These are phyloP conservation scores for human (Homo sapiens) DNA, from an alignment of 2,113 vertebrate genomes.

Conservation along the genomic window DNA sequence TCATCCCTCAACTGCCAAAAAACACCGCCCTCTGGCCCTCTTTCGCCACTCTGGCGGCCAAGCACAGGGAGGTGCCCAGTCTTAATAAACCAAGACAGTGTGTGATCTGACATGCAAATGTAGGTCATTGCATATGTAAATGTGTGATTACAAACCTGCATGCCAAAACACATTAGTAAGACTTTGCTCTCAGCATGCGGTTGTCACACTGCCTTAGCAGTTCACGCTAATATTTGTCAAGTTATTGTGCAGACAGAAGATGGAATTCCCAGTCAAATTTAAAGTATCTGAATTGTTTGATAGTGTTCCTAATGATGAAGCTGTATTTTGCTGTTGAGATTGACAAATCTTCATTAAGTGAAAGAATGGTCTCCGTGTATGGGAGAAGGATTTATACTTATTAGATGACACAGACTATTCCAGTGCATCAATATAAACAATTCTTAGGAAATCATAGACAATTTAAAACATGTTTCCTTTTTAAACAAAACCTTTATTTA, in stretches of 20 bases:
- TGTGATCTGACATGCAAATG: constrained; percentile 99
- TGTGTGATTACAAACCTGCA: constrained; percentile 99
- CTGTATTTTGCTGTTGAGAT: constrained; percentile 44
- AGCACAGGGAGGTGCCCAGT: constrained; percentile 94
- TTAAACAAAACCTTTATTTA: background rate
- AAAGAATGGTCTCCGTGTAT: background rate
- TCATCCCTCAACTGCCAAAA: constrained; percentile 97
- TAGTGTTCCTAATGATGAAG: constrained; percentile 49
- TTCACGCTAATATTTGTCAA: constrained; percentile 97
- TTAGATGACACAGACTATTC: background rate
- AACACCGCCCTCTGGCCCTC: constrained; percentile 92
- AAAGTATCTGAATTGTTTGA: constrained; percentile 63
- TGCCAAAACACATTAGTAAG: constrained; percentile 99
- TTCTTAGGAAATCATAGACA: background rate
- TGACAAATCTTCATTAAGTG: background rate
- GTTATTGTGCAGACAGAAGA: constrained; percentile 89
- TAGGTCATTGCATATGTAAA: constrained; percentile 99
- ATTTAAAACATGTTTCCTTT: background rate
- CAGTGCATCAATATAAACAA: background rate
- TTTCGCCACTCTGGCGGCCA: constrained; percentile 93
- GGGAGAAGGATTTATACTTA: background rate
- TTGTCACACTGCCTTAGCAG: constrained; percentile 96
- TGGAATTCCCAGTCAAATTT: constrained; percentile 76
- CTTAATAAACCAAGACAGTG: constrained; percentile 98
- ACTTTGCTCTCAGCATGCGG: constrained; percentile 99